phyloP scores from a whole-genome alignment of 2,888 invertebrate species.

The Mycogona germanica region DNA sequence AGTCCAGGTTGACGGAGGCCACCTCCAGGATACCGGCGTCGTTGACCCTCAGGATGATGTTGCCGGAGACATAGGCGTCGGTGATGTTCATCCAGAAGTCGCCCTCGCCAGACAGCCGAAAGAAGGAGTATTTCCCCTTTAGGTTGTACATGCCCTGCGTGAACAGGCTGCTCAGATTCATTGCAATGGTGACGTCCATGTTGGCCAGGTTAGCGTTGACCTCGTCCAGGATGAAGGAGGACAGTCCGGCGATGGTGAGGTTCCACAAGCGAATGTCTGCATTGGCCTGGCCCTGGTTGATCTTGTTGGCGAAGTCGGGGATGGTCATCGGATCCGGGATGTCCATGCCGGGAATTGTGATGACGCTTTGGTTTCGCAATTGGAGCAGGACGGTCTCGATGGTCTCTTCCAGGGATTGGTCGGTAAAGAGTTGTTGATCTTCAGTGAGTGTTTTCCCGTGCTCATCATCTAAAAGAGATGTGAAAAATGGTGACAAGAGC shows the following conservation, averaged over 20 bases:
- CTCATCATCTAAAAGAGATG: no score
- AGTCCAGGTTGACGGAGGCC: slow-evolving; percentile 64
- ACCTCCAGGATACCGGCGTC: slow-evolving; percentile 61
- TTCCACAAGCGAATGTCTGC: slow-evolving; percentile 57
- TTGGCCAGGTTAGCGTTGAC: slow-evolving; percentile 56
- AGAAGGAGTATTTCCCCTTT: slow-evolving; percentile 43
- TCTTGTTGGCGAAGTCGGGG: slow-evolving; percentile 47
- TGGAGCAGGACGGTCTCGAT: slow-evolving; percentile 2
- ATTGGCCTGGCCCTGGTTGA: slow-evolving; percentile 50
- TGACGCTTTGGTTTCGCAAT: slow-evolving; percentile 11
- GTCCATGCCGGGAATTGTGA: slow-evolving; percentile 60
- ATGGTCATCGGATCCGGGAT: slow-evolving; percentile 69
- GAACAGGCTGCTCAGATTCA: slow-evolving; percentile 22
- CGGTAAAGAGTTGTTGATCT: no score
- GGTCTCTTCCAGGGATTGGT: background rate
- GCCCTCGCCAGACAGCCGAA: slow-evolving; percentile 53
- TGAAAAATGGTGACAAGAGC: no score
- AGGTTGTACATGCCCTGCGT: slow-evolving; percentile 54
- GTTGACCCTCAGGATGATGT: slow-evolving; percentile 56
- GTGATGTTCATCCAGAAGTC: slow-evolving; percentile 63
- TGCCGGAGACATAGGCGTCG: slow-evolving; percentile 53
- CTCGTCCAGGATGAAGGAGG: slow-evolving; percentile 59
- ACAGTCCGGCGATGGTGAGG: slow-evolving; percentile 58
- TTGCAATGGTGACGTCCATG: slow-evolving; percentile 48
- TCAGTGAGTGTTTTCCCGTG: no score